phyloP scores from a whole-genome alignment of 2,888 invertebrate species.

The Plagodis pulveraria region DNA sequence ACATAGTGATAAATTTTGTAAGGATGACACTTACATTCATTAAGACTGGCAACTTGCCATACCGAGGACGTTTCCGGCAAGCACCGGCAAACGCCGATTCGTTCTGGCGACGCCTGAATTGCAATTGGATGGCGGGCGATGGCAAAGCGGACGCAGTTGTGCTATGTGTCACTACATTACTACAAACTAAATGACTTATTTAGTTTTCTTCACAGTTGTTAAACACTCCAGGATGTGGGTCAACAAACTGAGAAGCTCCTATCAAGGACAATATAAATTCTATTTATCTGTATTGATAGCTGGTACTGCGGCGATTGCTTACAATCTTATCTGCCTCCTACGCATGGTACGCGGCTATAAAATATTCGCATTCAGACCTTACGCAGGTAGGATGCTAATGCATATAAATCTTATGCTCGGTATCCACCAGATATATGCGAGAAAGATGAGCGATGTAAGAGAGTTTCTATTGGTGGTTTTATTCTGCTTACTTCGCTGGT shows the following conservation, averaged over 20 bases:
- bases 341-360: constrained; percentile 58
- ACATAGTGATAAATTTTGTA: constrained; percentile 54
- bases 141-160: constrained; percentile 57
- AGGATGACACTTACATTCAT: constrained; percentile 64
- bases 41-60: constrained; percentile 74
- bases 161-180: constrained; percentile 65
- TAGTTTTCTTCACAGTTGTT: background rate
- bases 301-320: constrained; percentile 47
- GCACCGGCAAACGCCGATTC: constrained; percentile 64
- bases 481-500: too few relatives aligned
- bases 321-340: constrained; percentile 66
- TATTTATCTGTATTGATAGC: constrained; percentile 52
- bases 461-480: too few relatives aligned
- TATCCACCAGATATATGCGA: too few relatives aligned
- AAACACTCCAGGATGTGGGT: constrained; percentile 39
- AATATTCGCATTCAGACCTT: constrained; percentile 25
- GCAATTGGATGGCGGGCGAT: constrained; percentile 55
- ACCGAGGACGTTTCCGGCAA: constrained; percentile 72
- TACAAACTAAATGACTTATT: constrained; percentile 34
- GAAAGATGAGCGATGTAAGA: too few relatives aligned
- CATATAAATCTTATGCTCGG: too few relatives aligned
- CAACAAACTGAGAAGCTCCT: constrained; percentile 64
- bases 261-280: constrained; percentile 56
- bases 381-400: constrained; percentile 1
- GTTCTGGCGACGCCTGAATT: constrained; percentile 72